A percentile compares a stretch with the other conserved stretches of the same genome.
These are phyloP conservation scores for Pteruthius melanotis DNA, from an alignment of 2,113 vertebrate genomes.

Conservation along the genomic window DNA sequence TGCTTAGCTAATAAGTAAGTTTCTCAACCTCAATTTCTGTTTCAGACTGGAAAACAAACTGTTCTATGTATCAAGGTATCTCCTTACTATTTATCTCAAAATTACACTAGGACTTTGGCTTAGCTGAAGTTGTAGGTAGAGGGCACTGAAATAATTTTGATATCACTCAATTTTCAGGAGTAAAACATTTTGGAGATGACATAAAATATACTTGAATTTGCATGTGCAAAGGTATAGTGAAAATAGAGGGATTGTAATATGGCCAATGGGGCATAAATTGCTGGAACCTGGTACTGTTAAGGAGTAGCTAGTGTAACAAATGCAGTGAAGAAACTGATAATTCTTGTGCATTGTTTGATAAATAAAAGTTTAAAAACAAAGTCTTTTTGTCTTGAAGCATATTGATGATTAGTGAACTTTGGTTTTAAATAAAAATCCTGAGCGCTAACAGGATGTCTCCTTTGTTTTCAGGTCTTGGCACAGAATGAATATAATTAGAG, in stretches of 20 bases:
- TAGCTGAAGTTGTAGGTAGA: neutral
- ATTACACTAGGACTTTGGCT: neutral
- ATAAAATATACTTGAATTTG: neutral
- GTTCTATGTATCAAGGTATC: neutral
- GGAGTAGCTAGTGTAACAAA: neutral
- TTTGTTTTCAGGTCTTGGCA: conserved; percentile 80
- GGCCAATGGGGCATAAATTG: neutral
- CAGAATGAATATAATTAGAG: conserved; percentile 98
- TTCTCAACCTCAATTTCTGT: neutral
- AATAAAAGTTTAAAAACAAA: neutral
- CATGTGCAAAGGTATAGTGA: neutral
- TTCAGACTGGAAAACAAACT: neutral
- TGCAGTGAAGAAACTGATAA: neutral
- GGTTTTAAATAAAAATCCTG: neutral
- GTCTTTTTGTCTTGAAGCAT: neutral
- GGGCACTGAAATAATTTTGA: neutral
- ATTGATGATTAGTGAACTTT: neutral
- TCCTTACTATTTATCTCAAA: neutral
- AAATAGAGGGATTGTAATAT: neutral
- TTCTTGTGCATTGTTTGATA: neutral
- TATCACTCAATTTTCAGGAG: neutral
- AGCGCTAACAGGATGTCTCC: conserved; percentile 23
- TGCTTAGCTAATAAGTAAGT: neutral
- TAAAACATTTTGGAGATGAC: neutral
- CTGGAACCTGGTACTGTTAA: neutral